Evolutionary conservation across 2,888 invertebrate genomes (phyloP).

Genomic region (Tachina grossa): DNA sequence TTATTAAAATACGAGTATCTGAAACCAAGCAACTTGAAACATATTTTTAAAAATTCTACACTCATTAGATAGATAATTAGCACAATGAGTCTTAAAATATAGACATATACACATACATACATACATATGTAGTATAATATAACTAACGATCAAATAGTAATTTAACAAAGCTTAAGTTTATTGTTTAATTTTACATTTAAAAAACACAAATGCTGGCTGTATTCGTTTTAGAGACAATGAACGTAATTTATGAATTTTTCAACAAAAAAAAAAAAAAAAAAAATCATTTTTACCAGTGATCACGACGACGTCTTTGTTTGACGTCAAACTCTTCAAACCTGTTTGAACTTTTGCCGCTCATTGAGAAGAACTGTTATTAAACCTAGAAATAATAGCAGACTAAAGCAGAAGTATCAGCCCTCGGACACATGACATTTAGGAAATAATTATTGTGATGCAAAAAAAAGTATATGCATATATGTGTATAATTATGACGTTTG

Average conservation of each 20-base stretch:
- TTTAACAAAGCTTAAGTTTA: conserved; percentile 27
- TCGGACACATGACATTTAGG: conserved; percentile 27
- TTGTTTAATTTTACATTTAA: conserved; percentile 36
- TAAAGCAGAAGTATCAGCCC: conserved; percentile 6
- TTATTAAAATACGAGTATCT: neutral
- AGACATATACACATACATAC: neutral
- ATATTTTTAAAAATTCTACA: conserved; percentile 22
- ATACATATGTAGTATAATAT: no score
- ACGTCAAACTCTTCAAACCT: conserved; percentile 62
- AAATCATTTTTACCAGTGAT: conserved; percentile 38
- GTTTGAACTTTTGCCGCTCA: conserved; percentile 70
- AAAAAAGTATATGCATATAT: neutral
- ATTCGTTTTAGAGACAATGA: conserved; percentile 29
- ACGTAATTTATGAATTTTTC: conserved; percentile 33
- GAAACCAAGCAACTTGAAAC: conserved; percentile 1
- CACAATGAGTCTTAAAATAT: conserved; percentile 11
- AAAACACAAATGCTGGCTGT: neutral
- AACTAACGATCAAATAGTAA: conserved; percentile 21
- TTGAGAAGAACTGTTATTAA: conserved; percentile 45
- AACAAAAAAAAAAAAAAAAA: no score
- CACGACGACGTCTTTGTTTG: conserved; percentile 30
- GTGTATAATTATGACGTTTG: conserved; percentile 24
- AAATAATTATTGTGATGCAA: conserved; percentile 29
- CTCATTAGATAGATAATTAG: conserved; percentile 41
- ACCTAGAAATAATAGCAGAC: conserved; percentile 8